A percentile compares a stretch with the other conserved stretches of the same genome.
Conservation (phyloP, 2,888 invertebrate genomes). For the Ophioninae sp. region DNA sequence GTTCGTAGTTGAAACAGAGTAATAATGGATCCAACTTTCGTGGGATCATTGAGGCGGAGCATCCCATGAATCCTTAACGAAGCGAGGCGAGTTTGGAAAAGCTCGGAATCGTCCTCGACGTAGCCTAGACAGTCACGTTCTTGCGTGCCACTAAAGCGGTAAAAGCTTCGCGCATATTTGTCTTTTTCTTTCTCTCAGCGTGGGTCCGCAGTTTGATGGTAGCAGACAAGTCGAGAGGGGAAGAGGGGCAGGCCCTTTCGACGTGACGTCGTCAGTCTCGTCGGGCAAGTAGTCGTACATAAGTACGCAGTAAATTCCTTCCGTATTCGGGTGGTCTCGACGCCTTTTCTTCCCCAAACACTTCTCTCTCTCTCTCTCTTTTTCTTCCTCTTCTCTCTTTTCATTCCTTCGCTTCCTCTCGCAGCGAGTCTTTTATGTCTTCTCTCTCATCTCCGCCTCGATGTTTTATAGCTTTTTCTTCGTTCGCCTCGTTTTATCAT, state of each 20-base stretch:
- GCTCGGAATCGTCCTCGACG: not conserved
- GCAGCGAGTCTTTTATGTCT: not conserved
- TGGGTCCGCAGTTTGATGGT: constrained; percentile 1
- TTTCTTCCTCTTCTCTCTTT: constrained; percentile 6
- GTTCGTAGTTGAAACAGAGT: too few relatives aligned
- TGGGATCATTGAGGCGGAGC: too few relatives aligned
- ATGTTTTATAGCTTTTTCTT: not conserved
- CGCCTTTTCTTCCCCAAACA: constrained; percentile 43
- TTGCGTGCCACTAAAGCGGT: not conserved
- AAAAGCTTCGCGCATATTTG: constrained; percentile 23
- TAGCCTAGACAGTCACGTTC: constrained; percentile 24
- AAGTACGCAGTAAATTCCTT: constrained; percentile 62
- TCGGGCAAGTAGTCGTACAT: constrained; percentile 30
- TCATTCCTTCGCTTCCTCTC: constrained; percentile 1
- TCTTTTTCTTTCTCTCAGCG: constrained; percentile 9
- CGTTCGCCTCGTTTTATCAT: not conserved
- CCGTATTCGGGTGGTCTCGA: constrained; percentile 52
- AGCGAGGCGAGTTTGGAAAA: not conserved
- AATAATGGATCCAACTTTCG: too few relatives aligned
- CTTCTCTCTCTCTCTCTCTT: constrained; percentile 23
- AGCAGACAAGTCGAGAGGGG: constrained; percentile 18
- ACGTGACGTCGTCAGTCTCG: constrained; percentile 51
- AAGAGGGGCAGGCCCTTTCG: constrained; percentile 10
- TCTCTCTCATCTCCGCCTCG: constrained; percentile 3
- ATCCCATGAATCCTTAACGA: not conserved